Base-by-base conservation (phyloP, 2,888 invertebrate species). In the Plagodis dolabraria region DNA sequence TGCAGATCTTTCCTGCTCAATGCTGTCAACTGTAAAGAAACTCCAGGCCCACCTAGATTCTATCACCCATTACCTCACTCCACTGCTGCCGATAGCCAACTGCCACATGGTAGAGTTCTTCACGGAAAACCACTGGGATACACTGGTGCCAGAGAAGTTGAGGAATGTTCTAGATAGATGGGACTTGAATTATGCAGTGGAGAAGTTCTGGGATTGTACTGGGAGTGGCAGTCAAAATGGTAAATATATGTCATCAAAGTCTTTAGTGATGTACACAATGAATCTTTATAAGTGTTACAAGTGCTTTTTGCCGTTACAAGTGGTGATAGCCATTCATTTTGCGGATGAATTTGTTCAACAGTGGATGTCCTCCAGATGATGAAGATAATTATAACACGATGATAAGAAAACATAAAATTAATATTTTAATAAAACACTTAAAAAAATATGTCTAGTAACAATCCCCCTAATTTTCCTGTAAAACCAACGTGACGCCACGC, bases 101-200 rank as follows among this genome's bases (percentile, higher is more conserved):
- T 95, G 96, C 68, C 97, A 97, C 79, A 95, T 97, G 94, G 96
- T 92, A 0, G 91, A 92, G 62, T 90, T 90, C 58, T 68, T 97
- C 47, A 95, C 95, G 0, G 88, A 95, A 8, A 86, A 94, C 47
- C 94, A 95, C 57, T 97, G 96, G 95, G 79, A 93, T 0, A 92
- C 72, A 5, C 91, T 94, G 62, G 75, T 97, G 9, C 95, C 96
- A 0, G 63, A 70, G 8, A 67, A 81, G 0, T 83, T 97, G 11
- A 91, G 86, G 72, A 68, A 77, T 0, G 93, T 94, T 72, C 80
- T 96, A 7, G 82, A 93, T 12, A 62, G 71, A 0, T 67, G 82
- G 43, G 86, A 93, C 5, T 72, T 93, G 0, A 74, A 89, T 52
- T 67, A 85, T 10, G 89, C 89, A 7, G 84, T 95, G 12, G 78